phyloP scores from a whole-genome alignment of 2,797 vertebrate species.

The Florisuga fusca region DNA sequence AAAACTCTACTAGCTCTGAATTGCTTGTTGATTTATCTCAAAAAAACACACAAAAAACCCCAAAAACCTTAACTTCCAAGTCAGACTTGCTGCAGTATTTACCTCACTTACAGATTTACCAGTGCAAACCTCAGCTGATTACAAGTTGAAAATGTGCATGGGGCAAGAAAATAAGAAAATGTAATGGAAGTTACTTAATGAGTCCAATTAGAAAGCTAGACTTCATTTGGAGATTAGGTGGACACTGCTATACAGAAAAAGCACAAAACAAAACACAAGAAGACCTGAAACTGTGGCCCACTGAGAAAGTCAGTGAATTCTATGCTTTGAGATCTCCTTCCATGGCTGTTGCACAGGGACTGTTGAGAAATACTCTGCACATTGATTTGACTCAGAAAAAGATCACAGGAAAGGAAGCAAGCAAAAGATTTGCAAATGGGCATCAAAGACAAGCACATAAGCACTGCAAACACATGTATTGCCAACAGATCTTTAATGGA shows the following conservation, averaged over 20 bases:
- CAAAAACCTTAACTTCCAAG: background rate
- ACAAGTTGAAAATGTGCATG: background rate
- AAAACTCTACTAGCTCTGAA: background rate
- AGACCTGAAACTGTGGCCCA: background rate
- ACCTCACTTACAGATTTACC: background rate
- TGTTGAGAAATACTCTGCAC: background rate
- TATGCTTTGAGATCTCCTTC: background rate
- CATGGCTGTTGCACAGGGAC: background rate
- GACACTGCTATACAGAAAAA: background rate
- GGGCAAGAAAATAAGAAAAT: background rate
- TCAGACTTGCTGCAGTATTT: background rate
- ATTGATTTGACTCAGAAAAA: background rate
- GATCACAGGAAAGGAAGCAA: background rate
- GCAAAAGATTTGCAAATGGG: background rate
- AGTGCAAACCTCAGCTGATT: background rate
- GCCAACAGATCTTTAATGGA: background rate
- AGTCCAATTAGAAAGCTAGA: background rate
- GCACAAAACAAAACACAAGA: background rate
- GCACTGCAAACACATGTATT: background rate
- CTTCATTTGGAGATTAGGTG: conserved; percentile 1
- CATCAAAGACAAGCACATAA: background rate
- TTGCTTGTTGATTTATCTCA: background rate
- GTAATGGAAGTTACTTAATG: background rate
- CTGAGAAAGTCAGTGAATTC: background rate
- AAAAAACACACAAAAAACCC: background rate